phyloP scores from a whole-genome alignment of 2,113 vertebrate species.

The Verasper variegatus region DNA sequence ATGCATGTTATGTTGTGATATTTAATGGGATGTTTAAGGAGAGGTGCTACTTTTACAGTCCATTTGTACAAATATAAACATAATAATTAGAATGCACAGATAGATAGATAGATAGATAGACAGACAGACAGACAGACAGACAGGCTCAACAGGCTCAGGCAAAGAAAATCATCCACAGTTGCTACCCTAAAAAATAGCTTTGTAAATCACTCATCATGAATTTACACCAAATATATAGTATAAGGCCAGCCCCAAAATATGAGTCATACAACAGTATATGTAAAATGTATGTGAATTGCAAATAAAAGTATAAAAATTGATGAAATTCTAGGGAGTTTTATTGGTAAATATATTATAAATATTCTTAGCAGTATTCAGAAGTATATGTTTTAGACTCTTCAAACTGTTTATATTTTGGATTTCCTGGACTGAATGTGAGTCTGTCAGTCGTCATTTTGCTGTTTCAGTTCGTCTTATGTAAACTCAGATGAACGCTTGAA shows the following conservation, averaged over 20 bases:
- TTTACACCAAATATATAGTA: no score
- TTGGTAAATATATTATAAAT: neutral
- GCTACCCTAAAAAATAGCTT: no score
- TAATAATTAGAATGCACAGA: constrained; percentile 2
- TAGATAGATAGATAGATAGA: no score
- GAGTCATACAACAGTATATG: no score
- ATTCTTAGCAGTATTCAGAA: neutral
- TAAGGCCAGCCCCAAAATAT: no score
- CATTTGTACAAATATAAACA: constrained; percentile 20
- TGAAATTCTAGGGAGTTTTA: neutral
- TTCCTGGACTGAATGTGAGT: constrained; percentile 11
- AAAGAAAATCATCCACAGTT: no score
- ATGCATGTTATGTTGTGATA: constrained; percentile 16
- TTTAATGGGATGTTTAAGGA: constrained; percentile 26
- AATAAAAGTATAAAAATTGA: no score
- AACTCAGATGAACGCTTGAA: constrained; percentile 40
- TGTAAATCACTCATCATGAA: no score
- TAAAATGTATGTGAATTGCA: no score
- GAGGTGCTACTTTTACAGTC: constrained; percentile 30
- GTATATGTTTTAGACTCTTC: neutral
- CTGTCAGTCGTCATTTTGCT: constrained; percentile 17
- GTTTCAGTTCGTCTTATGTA: constrained; percentile 33
- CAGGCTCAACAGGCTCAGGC: no score
- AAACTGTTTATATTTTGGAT: constrained; percentile 47
- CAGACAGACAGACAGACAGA: neutral